phyloP scores from a whole-genome alignment of 1,140 invertebrate genomes.

The Laodelphax striatellus region DNA sequence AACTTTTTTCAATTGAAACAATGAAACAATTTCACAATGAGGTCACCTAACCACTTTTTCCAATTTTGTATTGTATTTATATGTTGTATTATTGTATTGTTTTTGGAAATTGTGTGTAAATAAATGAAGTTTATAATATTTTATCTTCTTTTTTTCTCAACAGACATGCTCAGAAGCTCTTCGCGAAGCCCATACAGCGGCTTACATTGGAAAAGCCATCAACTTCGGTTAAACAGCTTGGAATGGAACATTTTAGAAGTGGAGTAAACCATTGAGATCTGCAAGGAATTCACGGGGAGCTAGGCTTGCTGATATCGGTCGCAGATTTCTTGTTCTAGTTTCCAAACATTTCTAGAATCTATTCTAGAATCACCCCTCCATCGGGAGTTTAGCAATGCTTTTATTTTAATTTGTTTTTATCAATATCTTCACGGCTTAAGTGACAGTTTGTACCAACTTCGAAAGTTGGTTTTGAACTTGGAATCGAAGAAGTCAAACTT shows the following conservation, averaged over 20 bases:
- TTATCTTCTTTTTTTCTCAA: conserved; percentile 29
- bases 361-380: neutral
- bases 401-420: neutral
- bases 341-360: neutral
- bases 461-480: no score
- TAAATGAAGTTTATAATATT: neutral
- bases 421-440: no score
- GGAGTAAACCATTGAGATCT: no score
- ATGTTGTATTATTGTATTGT: neutral
- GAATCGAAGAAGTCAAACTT: no score
- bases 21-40: no score
- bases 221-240: conserved; percentile 57
- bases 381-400: neutral
- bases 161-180: conserved; percentile 96
- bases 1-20: no score
- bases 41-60: no score
- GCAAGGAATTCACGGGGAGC: no score
- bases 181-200: conserved; percentile 90
- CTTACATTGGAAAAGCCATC: conserved; percentile 95
- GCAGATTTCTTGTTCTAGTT: neutral
- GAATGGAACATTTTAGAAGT: no score
- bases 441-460: no score
- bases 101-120: neutral
- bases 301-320: neutral
- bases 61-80: no score